phyloP scores from a whole-genome alignment of 2,888 invertebrate genomes.

The Coelinius sp. region DNA sequence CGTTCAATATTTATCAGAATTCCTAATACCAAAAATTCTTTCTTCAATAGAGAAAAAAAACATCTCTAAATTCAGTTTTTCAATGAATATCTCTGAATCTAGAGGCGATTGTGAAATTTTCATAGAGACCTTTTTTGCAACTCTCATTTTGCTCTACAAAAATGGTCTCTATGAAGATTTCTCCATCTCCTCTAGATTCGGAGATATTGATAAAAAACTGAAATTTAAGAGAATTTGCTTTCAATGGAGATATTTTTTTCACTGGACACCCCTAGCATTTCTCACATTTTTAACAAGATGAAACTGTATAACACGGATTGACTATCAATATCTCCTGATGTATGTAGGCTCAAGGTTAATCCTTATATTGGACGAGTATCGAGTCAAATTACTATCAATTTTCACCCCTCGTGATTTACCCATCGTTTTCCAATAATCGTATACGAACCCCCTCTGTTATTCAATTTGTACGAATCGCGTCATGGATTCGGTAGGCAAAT shows the following conservation, averaged over 20 bases:
- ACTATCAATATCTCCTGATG: conserved; percentile 22
- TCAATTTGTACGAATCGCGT: not conserved
- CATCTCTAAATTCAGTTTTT: no score
- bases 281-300: conserved; percentile 22
- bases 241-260: conserved; percentile 1
- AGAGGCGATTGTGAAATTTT: no score
- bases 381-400: conserved; percentile 45
- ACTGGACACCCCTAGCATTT: not conserved
- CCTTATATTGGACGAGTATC: conserved; percentile 39
- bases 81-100: no score
- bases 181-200: no score
- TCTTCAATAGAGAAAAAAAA: not conserved
- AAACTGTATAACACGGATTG: conserved; percentile 17
- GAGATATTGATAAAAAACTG: no score
- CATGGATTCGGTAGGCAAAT: not conserved
- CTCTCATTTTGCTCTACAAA: no score
- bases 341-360: conserved; percentile 29
- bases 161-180: no score
- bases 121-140: no score
- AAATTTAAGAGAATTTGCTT: no score
- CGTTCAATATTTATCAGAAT: conserved; percentile 7
- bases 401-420: conserved; percentile 21
- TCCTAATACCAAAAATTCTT: not conserved
- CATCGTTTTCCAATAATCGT: not conserved
- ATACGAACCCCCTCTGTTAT: not conserved